These are phyloP conservation scores for Taenioides sp. DNA, from an alignment of 2,797 vertebrate species.

Conservation along the genomic window DNA sequence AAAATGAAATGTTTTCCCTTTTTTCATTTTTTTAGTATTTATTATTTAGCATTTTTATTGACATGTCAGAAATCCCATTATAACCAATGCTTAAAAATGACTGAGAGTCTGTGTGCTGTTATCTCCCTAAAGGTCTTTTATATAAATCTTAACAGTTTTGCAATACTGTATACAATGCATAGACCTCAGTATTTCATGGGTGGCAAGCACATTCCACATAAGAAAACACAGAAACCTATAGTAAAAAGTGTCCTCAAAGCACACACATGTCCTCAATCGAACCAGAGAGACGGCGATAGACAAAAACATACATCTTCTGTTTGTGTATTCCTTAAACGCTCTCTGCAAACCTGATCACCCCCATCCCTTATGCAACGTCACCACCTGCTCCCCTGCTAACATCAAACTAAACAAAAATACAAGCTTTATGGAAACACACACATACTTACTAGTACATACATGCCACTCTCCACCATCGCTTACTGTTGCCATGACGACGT, in stretches of 20 bases:
- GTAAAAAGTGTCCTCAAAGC: neutral
- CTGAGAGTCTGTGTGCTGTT: neutral
- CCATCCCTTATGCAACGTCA: constrained; percentile 12
- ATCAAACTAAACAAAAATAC: constrained; percentile 43
- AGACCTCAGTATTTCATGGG: neutral
- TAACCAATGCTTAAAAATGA: neutral
- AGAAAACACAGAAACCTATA: neutral
- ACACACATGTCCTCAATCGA: constrained; percentile 2
- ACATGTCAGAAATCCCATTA: neutral
- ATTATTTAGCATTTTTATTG: neutral
- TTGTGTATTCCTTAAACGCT: neutral
- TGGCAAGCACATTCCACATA: neutral
- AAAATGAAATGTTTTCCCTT: no score
- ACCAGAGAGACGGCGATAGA: neutral
- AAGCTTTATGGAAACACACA: constrained; percentile 25
- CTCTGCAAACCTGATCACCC: constrained; percentile 45
- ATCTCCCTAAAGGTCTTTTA: neutral
- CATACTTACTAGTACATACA: neutral
- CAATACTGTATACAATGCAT: neutral
- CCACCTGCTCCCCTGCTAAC: constrained; percentile 14
- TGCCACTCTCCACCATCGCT: constrained; percentile 50
- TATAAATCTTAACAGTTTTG: neutral
- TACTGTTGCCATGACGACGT: constrained; percentile 80
- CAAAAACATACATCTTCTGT: neutral
- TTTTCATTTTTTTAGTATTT: no score